A percentile compares a stretch with the other conserved stretches of the same genome.
Evolutionary conservation across 1,140 invertebrate genomes (phyloP).

Genomic region (Chironomus striatipennis): DNA sequence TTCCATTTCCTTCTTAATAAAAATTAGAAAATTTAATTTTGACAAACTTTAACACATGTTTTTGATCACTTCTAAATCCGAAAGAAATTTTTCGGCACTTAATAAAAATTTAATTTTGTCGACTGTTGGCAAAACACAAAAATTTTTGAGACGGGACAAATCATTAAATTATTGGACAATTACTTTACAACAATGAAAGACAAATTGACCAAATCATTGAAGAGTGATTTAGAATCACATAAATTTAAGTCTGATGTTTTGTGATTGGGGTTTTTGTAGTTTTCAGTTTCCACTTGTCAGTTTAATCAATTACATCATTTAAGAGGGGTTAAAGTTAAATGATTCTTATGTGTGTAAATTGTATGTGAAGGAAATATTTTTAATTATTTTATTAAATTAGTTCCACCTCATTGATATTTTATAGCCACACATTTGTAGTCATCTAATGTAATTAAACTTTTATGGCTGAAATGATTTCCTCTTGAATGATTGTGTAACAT

Average conservation of each 20-base stretch:
- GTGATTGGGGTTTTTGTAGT: neutral
- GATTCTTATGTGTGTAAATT: no score
- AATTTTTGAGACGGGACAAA: neutral
- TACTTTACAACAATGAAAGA: neutral
- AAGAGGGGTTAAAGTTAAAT: neutral
- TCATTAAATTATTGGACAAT: neutral
- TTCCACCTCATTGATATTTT: neutral
- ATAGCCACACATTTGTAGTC: constrained; percentile 2
- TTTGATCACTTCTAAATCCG: neutral
- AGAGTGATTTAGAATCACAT: neutral
- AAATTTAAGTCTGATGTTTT: no score
- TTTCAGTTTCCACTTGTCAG: neutral
- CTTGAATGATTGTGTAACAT: no score
- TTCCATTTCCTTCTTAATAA: no score
- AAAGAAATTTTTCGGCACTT: neutral
- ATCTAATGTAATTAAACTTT: constrained; percentile 4
- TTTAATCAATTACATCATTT: neutral
- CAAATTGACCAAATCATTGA: constrained; percentile 13
- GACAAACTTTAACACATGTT: neutral
- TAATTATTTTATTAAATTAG: constrained; percentile 24
- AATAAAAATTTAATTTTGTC: no score
- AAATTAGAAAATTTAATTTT: no score
- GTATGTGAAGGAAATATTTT: neutral
- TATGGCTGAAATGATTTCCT: no score
- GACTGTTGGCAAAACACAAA: neutral